Conservation (phyloP, 2,888 invertebrate species). For the Hipparchia sbordonii region DNA sequence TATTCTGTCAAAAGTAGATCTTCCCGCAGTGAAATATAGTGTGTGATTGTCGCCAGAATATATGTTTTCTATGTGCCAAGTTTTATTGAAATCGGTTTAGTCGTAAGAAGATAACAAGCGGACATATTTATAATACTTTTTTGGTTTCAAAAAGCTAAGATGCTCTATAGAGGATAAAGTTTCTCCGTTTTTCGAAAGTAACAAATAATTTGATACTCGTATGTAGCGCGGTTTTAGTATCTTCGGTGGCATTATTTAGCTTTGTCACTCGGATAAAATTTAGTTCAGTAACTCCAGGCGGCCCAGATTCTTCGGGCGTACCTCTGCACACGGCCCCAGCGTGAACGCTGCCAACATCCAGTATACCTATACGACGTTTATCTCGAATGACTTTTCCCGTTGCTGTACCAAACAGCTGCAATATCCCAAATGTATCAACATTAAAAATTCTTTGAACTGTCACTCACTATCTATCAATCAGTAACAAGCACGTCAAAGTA, state of each 20-base stretch:
- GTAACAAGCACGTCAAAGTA: not conserved
- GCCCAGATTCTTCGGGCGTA: conserved; percentile 74
- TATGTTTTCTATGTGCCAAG: not conserved
- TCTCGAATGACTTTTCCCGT: conserved; percentile 69
- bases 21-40: not conserved
- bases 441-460: conserved; percentile 30
- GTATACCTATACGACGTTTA: conserved; percentile 66
- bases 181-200: not conserved
- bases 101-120: not conserved
- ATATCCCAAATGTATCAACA: conserved; percentile 33
- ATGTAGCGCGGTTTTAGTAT: conserved; percentile 30
- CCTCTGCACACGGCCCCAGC: conserved; percentile 79
- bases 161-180: not conserved
- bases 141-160: not conserved
- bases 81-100: not conserved
- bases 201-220: conserved; percentile 1
- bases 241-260: conserved; percentile 64
- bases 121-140: not conserved
- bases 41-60: not conserved
- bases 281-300: conserved; percentile 82
- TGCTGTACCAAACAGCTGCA: conserved; percentile 54
- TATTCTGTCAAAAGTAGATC: not conserved
- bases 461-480: conserved; percentile 17
- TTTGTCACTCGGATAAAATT: conserved; percentile 78
- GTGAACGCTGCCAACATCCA: conserved; percentile 65